Evolutionary conservation across 92 coral and sea anemone genomes (phyloP).

Genomic region (Bergia sp.): DNA sequence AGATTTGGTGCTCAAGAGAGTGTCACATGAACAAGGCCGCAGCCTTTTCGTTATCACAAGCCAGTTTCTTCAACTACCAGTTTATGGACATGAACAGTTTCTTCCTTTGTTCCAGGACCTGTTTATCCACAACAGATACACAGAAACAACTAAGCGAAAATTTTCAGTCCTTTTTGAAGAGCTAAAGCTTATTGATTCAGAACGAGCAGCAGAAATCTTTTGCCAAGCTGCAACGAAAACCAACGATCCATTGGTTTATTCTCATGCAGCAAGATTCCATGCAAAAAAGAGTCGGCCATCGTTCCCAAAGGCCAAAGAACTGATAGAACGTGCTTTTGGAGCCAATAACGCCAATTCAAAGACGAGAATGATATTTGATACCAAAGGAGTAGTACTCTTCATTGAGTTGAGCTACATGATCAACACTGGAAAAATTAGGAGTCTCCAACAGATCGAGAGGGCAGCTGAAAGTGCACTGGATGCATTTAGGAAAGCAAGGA

Average conservation of each 20-base stretch:
- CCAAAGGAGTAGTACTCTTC: slow-evolving; percentile 68
- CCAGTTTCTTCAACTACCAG: slow-evolving; percentile 66
- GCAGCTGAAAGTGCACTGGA: slow-evolving; percentile 60
- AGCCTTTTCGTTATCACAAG: slow-evolving; percentile 55
- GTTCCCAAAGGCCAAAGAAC: slow-evolving; percentile 66
- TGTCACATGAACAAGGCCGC: slow-evolving; percentile 23
- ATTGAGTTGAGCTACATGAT: slow-evolving; percentile 48
- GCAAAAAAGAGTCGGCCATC: slow-evolving; percentile 73
- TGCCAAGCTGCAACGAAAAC: slow-evolving; percentile 74
- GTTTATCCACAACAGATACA: slow-evolving; percentile 70
- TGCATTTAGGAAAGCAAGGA: slow-evolving; percentile 66
- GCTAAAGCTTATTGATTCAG: slow-evolving; percentile 38
- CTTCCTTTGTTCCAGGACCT: slow-evolving; percentile 61
- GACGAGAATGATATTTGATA: slow-evolving; percentile 56
- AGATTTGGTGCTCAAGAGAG: slow-evolving; percentile 61
- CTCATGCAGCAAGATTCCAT: slow-evolving; percentile 78
- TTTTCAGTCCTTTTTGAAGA: slow-evolving; percentile 82
- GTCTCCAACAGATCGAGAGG: slow-evolving; percentile 46
- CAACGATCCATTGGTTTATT: slow-evolving; percentile 60
- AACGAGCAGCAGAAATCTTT: slow-evolving; percentile 70
- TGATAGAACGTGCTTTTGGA: slow-evolving; percentile 62
- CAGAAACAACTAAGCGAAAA: slow-evolving; percentile 36
- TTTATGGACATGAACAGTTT: slow-evolving; percentile 60
- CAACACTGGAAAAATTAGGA: slow-evolving; percentile 42
- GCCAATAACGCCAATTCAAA: slow-evolving; percentile 54